phyloP scores from a whole-genome alignment of 2,888 invertebrate genomes.

The Melanargia galathea region DNA sequence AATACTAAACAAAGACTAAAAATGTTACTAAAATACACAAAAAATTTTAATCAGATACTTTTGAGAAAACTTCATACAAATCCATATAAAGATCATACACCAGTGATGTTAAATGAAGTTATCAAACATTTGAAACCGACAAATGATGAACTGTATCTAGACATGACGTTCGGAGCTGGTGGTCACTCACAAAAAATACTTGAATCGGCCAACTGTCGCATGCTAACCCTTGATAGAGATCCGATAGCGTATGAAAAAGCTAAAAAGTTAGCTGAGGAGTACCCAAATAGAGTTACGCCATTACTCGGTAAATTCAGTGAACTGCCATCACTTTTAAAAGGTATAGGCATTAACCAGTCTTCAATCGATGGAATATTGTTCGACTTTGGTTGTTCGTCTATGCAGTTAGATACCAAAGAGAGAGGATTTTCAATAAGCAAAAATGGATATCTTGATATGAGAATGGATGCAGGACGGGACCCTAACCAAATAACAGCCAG shows the following conservation, averaged over 20 bases:
- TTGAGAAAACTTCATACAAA: constrained; percentile 53
- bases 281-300: constrained; percentile 88
- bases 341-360: constrained; percentile 81
- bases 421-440: constrained; percentile 93
- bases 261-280: constrained; percentile 83
- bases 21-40: constrained; percentile 56
- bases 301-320: constrained; percentile 94
- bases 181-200: constrained; percentile 92
- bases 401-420: constrained; percentile 92
- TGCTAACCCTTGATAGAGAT: constrained; percentile 94
- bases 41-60: constrained; percentile 41
- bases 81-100: constrained; percentile 82
- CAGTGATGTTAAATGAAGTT: constrained; percentile 89
- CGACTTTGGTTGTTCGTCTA: constrained; percentile 97
- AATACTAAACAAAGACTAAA: constrained; percentile 64
- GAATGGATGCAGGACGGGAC: constrained; percentile 92
- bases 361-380: constrained; percentile 94
- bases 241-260: constrained; percentile 89
- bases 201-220: constrained; percentile 83
- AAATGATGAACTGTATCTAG: constrained; percentile 86
- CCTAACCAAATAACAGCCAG: constrained; percentile 90
- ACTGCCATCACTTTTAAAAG: constrained; percentile 85
- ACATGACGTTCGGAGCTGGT: constrained; percentile 98
- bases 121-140: constrained; percentile 85
- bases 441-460: constrained; percentile 96